phyloP scores from a whole-genome alignment of 2,888 invertebrate genomes.

The Antheraea assamensis region DNA sequence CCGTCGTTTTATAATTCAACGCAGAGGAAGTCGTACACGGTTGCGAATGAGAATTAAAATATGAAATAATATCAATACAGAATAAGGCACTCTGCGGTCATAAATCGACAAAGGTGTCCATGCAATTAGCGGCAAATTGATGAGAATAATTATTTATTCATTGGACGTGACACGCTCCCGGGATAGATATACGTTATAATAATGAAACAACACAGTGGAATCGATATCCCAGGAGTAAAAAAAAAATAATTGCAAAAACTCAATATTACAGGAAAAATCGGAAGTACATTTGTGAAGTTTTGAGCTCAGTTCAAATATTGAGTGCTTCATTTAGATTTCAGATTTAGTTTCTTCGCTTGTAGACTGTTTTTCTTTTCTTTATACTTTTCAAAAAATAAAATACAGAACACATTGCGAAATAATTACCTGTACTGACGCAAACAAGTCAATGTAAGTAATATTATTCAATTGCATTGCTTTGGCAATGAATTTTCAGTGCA shows the following conservation, averaged over 20 bases:
- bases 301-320: background rate
- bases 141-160: conserved; percentile 1
- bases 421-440: no score
- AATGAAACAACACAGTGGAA: background rate
- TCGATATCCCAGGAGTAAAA: background rate
- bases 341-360: no score
- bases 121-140: background rate
- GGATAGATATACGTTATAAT: background rate
- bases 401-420: no score
- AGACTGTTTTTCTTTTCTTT: no score
- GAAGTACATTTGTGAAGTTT: background rate
- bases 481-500: no score
- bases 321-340: no score
- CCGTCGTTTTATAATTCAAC: no score
- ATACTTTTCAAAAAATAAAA: no score
- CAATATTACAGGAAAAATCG: background rate
- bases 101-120: background rate
- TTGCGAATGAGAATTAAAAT: no score
- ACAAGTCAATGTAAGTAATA: no score
- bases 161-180: background rate
- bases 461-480: no score
- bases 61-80: background rate
- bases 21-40: no score
- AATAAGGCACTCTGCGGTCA: background rate
- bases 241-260: background rate